phyloP scores from a whole-genome alignment of 2,113 vertebrate genomes.

The Stomatorhinus ivindoensis region DNA sequence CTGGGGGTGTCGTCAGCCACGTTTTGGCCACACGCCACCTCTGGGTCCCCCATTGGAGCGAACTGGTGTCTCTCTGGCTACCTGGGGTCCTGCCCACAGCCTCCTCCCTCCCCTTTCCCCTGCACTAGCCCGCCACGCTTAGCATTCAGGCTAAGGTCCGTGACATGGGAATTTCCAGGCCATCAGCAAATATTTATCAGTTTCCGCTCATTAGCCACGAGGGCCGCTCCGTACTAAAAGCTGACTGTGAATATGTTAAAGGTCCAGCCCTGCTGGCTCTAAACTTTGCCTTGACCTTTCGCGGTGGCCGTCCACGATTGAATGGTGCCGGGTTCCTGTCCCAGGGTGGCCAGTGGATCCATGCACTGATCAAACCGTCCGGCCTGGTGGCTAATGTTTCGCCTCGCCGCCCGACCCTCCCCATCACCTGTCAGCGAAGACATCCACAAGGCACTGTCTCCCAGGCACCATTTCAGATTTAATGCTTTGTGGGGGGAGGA shows the following conservation, averaged over 20 bases:
- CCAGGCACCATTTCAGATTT: constrained; percentile 57
- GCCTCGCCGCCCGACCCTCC: neutral
- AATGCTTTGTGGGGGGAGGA: constrained; percentile 32
- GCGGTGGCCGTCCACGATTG: constrained; percentile 29
- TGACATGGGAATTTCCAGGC: constrained; percentile 61
- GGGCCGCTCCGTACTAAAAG: constrained; percentile 52
- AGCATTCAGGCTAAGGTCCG: constrained; percentile 69
- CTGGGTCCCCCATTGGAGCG: neutral
- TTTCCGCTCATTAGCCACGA: constrained; percentile 65
- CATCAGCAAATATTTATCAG: constrained; percentile 75
- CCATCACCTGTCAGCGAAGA: constrained; percentile 34
- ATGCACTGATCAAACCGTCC: neutral
- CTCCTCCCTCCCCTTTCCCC: constrained; percentile 53
- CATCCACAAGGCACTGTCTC: neutral
- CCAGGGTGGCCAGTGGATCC: neutral
- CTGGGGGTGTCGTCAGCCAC: rapidly evolving
- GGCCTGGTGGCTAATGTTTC: neutral
- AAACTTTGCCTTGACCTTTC: constrained; percentile 68
- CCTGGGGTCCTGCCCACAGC: constrained; percentile 36
- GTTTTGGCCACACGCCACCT: neutral
- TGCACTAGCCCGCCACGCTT: constrained; percentile 56
- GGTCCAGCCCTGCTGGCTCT: constrained; percentile 49
- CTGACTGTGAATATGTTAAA: constrained; percentile 73
- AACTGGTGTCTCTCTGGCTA: neutral
- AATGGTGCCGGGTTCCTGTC: constrained; percentile 25